Base-by-base conservation (phyloP, 2,888 invertebrate genomes). In the Phoronis australis region DNA sequence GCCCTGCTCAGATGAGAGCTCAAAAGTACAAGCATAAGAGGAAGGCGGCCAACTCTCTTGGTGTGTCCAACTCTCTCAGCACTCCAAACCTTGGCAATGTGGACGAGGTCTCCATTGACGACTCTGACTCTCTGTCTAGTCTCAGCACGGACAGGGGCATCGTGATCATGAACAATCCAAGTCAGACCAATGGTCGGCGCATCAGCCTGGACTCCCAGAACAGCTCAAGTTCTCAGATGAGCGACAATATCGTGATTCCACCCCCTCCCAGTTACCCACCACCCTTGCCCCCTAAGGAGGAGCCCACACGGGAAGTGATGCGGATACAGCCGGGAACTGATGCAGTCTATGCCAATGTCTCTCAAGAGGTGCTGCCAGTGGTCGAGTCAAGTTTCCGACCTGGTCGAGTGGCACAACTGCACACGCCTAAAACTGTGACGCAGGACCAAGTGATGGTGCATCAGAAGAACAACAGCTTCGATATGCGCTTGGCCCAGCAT, bases 381-480 rank as follows among this genome's bases (percentile, higher is more conserved):
- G 31, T 31, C 45, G 68, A 68, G 77, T 92, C 91, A 46, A 90
- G 91, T 68, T 94, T 94, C 81, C 86, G 90, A 64, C 94, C 94
- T 6, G 84, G 87, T 51, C 86, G 87, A 57, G 87, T 83, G 77
- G 88, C 89, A 45, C 88, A 88, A 75, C 81, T 94, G 53, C 92
- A 92, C 26, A 88, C 90, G 48, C 93, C 93, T 18, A 86, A 87
- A 67, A 31, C 31, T 31, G 31, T 31, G 15, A 31, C 31, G 9
- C 9, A 31, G 31, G 9, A 31, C 9, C 31, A 31, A 31, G 15
- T 31, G 9, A 9, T 12, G 31, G 15, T 9, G 31, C 31, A 31
- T 15, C 31, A 31, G 9, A 31, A 31, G 9, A 31, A 9, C 9
- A 31, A 31, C 31, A 31, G 15, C 31, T 12, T 12, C 31, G 15